phyloP scores from a whole-genome alignment of 2,797 vertebrate species.

The Melopsittacus undulatus region DNA sequence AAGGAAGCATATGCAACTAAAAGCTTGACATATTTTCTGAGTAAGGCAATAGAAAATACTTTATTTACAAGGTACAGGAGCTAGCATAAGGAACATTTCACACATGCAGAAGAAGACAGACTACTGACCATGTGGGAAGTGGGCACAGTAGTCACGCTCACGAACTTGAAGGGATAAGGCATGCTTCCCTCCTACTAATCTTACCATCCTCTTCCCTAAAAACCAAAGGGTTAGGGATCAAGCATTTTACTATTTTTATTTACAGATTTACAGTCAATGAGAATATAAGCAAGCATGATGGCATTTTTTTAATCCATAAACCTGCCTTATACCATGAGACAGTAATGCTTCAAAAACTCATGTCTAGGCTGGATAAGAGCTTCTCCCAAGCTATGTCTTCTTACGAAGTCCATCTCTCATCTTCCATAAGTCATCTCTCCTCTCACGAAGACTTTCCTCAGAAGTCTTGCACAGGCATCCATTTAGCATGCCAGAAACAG shows the following conservation, averaged over 20 bases:
- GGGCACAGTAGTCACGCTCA: slow-evolving; percentile 34
- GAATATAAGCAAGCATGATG: not conserved
- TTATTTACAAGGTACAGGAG: slow-evolving; percentile 29
- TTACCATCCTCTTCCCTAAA: slow-evolving; percentile 5
- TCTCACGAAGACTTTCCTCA: not conserved
- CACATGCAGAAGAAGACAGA: slow-evolving; percentile 41
- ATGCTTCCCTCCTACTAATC: slow-evolving; percentile 30
- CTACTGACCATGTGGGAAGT: slow-evolving; percentile 61
- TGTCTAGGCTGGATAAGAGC: not conserved
- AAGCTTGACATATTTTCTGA: slow-evolving; percentile 57
- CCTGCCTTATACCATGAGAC: not conserved
- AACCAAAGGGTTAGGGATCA: not conserved
- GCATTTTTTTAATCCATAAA: not conserved
- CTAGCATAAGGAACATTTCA: slow-evolving; percentile 53
- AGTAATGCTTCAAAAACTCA: not conserved
- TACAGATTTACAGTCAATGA: not conserved
- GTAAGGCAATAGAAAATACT: slow-evolving; percentile 46
- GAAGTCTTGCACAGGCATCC: not conserved
- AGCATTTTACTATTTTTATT: not conserved
- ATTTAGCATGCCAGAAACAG: not conserved
- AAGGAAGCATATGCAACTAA: slow-evolving; percentile 31
- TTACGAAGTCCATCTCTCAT: not conserved
- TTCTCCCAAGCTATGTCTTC: not conserved
- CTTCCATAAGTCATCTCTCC: too few relatives aligned
- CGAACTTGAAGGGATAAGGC: not conserved